Conservation (phyloP, 2,797 vertebrate genomes). For the Anisognathus igniventris region DNA sequence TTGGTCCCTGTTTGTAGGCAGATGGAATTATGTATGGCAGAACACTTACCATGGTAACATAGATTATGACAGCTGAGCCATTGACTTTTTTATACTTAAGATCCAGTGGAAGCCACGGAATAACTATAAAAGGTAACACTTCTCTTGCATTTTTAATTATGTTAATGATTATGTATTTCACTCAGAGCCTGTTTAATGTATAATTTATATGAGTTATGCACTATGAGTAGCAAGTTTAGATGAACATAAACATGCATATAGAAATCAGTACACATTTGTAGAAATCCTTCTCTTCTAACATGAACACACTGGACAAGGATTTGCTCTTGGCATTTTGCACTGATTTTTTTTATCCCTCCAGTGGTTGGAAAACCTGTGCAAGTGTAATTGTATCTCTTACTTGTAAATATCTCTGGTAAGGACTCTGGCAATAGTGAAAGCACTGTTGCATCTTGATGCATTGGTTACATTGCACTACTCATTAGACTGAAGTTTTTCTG, state of each 20-base stretch:
- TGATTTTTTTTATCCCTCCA: accelerated
- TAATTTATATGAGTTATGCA: not conserved
- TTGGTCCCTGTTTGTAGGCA: slow-evolving; percentile 21
- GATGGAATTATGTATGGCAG: not conserved
- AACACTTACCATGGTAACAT: not conserved
- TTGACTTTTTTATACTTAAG: not conserved
- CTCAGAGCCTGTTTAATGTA: not conserved
- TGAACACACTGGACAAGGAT: accelerated
- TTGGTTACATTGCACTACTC: accelerated
- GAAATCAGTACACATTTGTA: not conserved
- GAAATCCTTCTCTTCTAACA: not conserved
- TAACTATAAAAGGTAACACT: not conserved
- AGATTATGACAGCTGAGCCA: not conserved
- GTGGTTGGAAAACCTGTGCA: not conserved
- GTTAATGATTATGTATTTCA: not conserved
- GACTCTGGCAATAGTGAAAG: not conserved
- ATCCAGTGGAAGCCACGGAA: not conserved
- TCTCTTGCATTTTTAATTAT: not conserved
- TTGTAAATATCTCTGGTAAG: not conserved
- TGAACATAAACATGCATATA: not conserved
- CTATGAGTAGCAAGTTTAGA: not conserved
- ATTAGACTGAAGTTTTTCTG: not conserved
- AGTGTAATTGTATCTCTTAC: not conserved
- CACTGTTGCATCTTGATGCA: too few relatives aligned
- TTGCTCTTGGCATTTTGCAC: not conserved